Percentiles rank a stretch among this genome's conserved stretches.
Conservation (phyloP, 2,797 vertebrate genomes). For the Hemibagrus guttatus region DNA sequence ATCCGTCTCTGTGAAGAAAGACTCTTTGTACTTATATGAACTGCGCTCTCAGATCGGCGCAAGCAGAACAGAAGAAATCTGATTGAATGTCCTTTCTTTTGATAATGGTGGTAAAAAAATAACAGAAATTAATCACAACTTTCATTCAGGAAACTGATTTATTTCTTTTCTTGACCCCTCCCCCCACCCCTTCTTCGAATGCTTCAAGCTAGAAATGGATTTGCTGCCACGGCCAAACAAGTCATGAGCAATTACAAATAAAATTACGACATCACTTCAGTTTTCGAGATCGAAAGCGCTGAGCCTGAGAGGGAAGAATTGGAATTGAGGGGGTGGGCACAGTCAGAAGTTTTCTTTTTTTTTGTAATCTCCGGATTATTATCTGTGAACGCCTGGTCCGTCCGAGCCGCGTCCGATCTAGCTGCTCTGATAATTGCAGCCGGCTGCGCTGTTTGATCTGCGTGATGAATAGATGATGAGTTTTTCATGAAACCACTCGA, state of each 20-base stretch:
- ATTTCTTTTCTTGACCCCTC: constrained; percentile 36
- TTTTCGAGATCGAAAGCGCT: constrained; percentile 73
- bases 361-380: constrained; percentile 83
- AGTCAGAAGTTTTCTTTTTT: constrained; percentile 43
- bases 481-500: constrained; percentile 99
- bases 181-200: background rate
- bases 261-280: constrained; percentile 73
- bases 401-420: constrained; percentile 84
- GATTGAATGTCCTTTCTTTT: constrained; percentile 58
- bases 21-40: constrained; percentile 64
- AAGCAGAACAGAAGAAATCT: constrained; percentile 31
- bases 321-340: background rate
- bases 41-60: constrained; percentile 47
- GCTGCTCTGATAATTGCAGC: constrained; percentile 92
- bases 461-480: constrained; percentile 99
- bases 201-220: constrained; percentile 47
- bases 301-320: constrained; percentile 49
- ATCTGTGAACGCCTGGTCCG: constrained; percentile 82
- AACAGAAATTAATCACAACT: constrained; percentile 61
- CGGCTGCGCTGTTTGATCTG: constrained; percentile 93
- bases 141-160: constrained; percentile 59
- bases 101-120: constrained; percentile 50
- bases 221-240: constrained; percentile 52
- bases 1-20: constrained; percentile 45
- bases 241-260: constrained; percentile 80